Conservation (phyloP, 2,797 vertebrate genomes). For the Mormyrus proboscirostris region DNA sequence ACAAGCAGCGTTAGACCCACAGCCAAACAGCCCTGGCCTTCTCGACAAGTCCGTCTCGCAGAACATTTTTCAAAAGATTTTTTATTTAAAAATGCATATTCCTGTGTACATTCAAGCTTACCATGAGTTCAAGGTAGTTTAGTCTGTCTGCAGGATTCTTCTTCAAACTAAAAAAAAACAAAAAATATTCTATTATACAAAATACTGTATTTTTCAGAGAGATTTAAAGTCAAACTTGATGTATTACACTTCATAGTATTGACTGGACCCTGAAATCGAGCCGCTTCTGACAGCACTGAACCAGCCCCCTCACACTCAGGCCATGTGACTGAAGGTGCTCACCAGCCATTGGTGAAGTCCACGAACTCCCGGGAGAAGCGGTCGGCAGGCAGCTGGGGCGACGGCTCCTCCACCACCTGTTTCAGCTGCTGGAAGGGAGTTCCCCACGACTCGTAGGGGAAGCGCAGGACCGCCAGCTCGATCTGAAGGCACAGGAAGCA, state of each 20-base stretch:
- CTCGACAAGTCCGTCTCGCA: background rate
- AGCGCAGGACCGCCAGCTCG: constrained; percentile 86
- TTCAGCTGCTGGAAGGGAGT: constrained; percentile 97
- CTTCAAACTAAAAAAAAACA: constrained; percentile 77
- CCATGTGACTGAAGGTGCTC: background rate
- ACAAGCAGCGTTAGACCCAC: constrained; percentile 22
- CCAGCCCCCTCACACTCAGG: background rate
- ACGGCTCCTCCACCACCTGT: constrained; percentile 93
- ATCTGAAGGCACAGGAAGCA: constrained; percentile 56
- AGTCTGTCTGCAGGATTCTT: constrained; percentile 97
- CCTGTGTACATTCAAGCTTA: constrained; percentile 49
- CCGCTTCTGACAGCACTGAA: background rate
- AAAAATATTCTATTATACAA: background rate
- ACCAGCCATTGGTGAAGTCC: constrained; percentile 93
- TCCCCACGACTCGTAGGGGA: constrained; percentile 91
- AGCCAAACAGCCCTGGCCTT: background rate
- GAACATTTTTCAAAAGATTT: background rate
- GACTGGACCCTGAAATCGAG: background rate
- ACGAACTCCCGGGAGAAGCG: constrained; percentile 85
- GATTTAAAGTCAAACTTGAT: background rate
- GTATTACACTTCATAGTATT: background rate
- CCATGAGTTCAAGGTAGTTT: constrained; percentile 94
- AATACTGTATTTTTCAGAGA: background rate
- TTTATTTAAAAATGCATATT: background rate
- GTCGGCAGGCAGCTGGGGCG: constrained; percentile 79